phyloP scores from a whole-genome alignment of 1,140 invertebrate genomes.

The Heliconius hermathena region DNA sequence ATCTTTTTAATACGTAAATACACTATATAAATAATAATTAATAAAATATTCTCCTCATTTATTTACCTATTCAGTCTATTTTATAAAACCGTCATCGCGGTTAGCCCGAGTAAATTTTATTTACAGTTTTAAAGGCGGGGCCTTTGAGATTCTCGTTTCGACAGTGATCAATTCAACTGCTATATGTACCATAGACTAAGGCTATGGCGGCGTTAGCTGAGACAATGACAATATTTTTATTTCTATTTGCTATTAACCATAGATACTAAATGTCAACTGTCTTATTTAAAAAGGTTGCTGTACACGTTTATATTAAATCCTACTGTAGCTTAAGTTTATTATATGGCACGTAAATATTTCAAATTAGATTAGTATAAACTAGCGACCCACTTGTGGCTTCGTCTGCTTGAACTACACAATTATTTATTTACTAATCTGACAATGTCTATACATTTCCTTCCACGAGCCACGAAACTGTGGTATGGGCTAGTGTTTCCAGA shows the following conservation, averaged over 20 bases:
- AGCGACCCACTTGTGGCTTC: no score
- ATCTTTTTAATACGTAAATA: conserved; percentile 24
- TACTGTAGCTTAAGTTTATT: no score
- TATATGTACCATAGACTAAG: conserved; percentile 25
- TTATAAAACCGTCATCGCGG: conserved; percentile 75
- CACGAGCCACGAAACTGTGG: no score
- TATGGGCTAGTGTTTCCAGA: no score
- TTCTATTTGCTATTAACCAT: neutral
- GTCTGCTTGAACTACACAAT: no score
- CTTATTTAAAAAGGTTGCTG: neutral
- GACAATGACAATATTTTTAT: conserved; percentile 4
- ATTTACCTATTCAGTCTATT: conserved; percentile 60
- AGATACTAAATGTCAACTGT: neutral
- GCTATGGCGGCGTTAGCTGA: conserved; percentile 1
- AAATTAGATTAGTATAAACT: no score
- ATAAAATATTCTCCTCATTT: conserved; percentile 19
- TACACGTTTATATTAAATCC: neutral
- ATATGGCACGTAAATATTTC: no score
- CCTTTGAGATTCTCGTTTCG: conserved; percentile 69
- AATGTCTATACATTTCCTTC: no score
- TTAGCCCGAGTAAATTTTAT: conserved; percentile 67
- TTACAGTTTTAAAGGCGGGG: conserved; percentile 77
- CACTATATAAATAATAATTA: conserved; percentile 28
- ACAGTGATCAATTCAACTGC: conserved; percentile 53
- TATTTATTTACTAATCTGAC: no score